Percentiles rank a stretch among this genome's conserved stretches.
Conservation (phyloP, 2,113 vertebrate genomes). For the Alexandromys fortis region DNA sequence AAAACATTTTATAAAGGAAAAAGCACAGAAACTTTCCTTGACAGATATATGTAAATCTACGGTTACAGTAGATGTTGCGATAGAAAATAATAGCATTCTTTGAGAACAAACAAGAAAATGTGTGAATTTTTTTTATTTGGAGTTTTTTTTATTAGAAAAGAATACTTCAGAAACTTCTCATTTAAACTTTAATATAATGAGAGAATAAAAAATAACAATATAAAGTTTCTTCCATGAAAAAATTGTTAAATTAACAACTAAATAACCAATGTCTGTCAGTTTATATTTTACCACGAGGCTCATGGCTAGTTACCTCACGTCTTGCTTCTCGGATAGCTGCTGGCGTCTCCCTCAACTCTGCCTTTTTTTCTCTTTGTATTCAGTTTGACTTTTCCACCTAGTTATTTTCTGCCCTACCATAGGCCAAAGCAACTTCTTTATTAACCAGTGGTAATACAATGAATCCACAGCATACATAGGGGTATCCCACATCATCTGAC, state of each 20-base stretch:
- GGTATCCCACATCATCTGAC: background rate
- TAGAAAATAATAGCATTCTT: background rate
- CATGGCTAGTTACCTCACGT: too few relatives aligned
- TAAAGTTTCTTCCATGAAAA: background rate
- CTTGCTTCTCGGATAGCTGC: too few relatives aligned
- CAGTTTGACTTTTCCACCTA: too few relatives aligned
- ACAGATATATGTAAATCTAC: conserved; percentile 3
- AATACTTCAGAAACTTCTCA: background rate
- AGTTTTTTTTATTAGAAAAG: background rate
- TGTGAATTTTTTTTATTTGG: background rate
- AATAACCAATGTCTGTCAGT: too few relatives aligned
- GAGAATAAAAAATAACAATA: background rate
- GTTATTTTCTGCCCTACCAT: too few relatives aligned
- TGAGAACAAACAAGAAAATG: background rate
- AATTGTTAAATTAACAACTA: too few relatives aligned
- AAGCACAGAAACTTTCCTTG: background rate
- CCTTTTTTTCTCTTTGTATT: too few relatives aligned
- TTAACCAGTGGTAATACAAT: too few relatives aligned
- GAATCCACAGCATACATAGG: too few relatives aligned
- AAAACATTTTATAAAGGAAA: background rate
- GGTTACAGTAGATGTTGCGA: background rate
- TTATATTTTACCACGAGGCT: too few relatives aligned
- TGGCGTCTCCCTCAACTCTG: too few relatives aligned
- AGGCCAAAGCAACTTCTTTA: too few relatives aligned
- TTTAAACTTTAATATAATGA: background rate